Base-by-base conservation (phyloP, 35 echinoderm and acorn worm species). In the Heliocidaris erythrogramma region DNA sequence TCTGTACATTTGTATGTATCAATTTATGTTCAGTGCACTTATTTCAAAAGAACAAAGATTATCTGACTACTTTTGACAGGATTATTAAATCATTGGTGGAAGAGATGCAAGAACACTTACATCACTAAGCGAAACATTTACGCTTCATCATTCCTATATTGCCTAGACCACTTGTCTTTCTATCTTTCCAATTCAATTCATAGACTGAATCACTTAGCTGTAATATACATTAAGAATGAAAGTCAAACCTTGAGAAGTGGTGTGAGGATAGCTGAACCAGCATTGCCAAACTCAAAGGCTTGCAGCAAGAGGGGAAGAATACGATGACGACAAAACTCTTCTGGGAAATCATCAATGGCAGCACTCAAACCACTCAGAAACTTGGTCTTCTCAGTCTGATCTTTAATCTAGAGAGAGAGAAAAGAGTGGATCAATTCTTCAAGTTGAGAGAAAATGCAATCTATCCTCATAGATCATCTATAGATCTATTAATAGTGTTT, bases 221-320 rank as follows among this genome's bases (percentile, higher is more conserved):
- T 78, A 78, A 78, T 7, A 21, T 42, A 32, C 17, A 78, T 78
- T 69, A 31, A 48, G 5, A 86, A 52, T 32, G 49, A 32, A 4
- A 88, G 29, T 92, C 93, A 31, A 90, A 99, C 98, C 98, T 99
- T 97, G 49, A 99, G 92, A 30, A 99, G 94, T 30, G 98, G 98
- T 49, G 97, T 99, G 12, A 99, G 92, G 69, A 99, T 95, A 27
- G 98, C 98, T 29, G 98, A 99, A 31, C 98, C 98, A 52, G 98
- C 97, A 88, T 97, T 96, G 27, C 98, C 96, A 95, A 96, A 99
- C 60, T 99, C 97, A 97, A 99, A 99, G 30, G 98, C 97, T 95
- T 99, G 97, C 13, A 99, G 84, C 18, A 97, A 88, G 21, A 97
- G 90, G 14, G 98, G 97, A 89, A 97, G 95, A 29, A 97, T 97